These are phyloP conservation scores for Centropyge bicolor DNA, from an alignment of 2,797 vertebrate genomes.

Conservation along the genomic window DNA sequence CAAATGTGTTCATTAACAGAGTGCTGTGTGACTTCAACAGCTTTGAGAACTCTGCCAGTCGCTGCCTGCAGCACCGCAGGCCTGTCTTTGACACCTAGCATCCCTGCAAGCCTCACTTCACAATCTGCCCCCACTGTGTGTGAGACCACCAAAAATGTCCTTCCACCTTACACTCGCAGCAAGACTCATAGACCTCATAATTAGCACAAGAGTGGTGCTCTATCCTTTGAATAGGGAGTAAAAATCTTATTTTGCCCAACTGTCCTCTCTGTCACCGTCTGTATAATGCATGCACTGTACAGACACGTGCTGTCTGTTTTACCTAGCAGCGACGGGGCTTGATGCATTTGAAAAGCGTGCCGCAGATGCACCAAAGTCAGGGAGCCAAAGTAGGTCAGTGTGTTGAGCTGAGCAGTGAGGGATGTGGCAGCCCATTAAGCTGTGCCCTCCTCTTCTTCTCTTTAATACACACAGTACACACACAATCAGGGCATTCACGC, in stretches of 20 bases:
- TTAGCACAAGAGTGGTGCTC: background rate
- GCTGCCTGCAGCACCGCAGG: constrained; percentile 31
- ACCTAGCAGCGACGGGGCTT: constrained; percentile 38
- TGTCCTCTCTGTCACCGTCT: constrained; percentile 4
- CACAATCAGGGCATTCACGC: constrained; percentile 1
- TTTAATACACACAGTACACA: constrained; percentile 34
- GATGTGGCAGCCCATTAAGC: constrained; percentile 69
- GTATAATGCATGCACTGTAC: constrained; percentile 20
- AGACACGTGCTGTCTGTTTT: constrained; percentile 6
- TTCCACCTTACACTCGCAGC: background rate
- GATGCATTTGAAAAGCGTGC: constrained; percentile 55
- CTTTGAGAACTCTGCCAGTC: constrained; percentile 43
- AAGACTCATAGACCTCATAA: background rate
- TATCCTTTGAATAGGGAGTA: constrained; percentile 3
- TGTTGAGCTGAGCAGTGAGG: constrained; percentile 73
- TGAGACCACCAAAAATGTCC: constrained; percentile 1
- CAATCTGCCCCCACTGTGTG: constrained; percentile 44
- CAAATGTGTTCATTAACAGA: constrained; percentile 28
- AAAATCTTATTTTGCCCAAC: background rate
- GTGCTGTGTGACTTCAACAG: constrained; percentile 28
- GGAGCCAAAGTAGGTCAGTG: constrained; percentile 81
- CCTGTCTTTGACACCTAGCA: constrained; percentile 43
- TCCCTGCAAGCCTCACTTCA: constrained; percentile 35
- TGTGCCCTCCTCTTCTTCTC: constrained; percentile 41
- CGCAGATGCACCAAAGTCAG: constrained; percentile 68